Evolutionary conservation across 2,113 vertebrate species (phyloP).

Genomic region (Oncorhynchus clarkii): DNA sequence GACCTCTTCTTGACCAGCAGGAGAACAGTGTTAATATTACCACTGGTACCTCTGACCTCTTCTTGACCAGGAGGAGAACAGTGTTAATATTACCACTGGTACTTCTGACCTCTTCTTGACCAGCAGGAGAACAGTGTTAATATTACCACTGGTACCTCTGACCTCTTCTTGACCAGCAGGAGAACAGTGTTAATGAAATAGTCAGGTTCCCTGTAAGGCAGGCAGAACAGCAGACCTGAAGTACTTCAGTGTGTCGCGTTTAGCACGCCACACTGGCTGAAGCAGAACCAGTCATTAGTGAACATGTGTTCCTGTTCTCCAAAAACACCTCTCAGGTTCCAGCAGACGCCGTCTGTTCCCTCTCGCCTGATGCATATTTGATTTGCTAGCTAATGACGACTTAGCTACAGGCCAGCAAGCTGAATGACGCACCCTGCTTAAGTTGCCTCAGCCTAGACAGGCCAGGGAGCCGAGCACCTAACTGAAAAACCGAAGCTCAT

Average conservation of each 20-base stretch:
- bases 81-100: background rate
- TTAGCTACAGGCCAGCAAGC: slow-evolving; percentile 45
- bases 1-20: slow-evolving; percentile 17
- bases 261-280: slow-evolving; percentile 63
- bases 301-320: slow-evolving; percentile 62
- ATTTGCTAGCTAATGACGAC: slow-evolving; percentile 54
- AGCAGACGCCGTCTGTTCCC: background rate
- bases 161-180: too few species aligned
- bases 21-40: slow-evolving; percentile 43
- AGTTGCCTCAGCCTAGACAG: too few species aligned
- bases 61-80: too few species aligned
- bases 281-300: slow-evolving; percentile 62
- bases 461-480: background rate
- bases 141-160: too few species aligned
- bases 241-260: slow-evolving; percentile 65
- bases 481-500: background rate
- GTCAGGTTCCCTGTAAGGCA: slow-evolving; percentile 45
- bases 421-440: background rate
- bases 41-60: too few species aligned
- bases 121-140: too few species aligned
- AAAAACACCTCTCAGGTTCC: slow-evolving; percentile 22
- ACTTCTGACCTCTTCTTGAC: too few species aligned
- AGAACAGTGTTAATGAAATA: slow-evolving; percentile 57
- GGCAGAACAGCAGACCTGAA: slow-evolving; percentile 27
- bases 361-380: slow-evolving; percentile 65